Percentiles rank a stretch among this genome's conserved stretches.
phyloP scores from a whole-genome alignment of 2,888 invertebrate genomes.

The Hesperia comma region DNA sequence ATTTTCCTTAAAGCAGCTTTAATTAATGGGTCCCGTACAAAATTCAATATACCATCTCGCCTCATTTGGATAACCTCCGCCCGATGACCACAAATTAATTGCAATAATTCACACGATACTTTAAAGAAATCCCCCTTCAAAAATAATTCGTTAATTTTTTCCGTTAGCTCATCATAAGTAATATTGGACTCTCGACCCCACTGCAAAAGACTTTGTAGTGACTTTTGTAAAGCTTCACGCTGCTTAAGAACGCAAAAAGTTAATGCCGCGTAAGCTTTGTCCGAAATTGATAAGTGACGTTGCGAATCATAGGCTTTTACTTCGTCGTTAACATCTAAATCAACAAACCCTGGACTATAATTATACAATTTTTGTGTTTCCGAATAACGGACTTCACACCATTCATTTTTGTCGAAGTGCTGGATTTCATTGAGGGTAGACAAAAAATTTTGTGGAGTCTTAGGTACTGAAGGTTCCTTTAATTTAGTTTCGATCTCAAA shows the following conservation, averaged over 20 bases:
- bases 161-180: neutral
- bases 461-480: constrained; percentile 3
- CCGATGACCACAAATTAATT: constrained; percentile 21
- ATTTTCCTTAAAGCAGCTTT: constrained; percentile 13
- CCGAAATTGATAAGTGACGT: constrained; percentile 38
- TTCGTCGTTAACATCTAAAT: constrained; percentile 38
- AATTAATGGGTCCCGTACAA: constrained; percentile 2
- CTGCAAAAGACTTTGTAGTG: constrained; percentile 35
- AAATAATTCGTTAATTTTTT: constrained; percentile 10
- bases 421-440: neutral
- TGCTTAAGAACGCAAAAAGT: constrained; percentile 44
- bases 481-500: constrained; percentile 17
- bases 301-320: constrained; percentile 41
- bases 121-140: constrained; percentile 5
- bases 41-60: constrained; percentile 2
- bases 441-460: neutral
- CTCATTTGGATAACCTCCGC: constrained; percentile 19
- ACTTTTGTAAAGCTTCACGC: constrained; percentile 38
- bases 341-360: constrained; percentile 39
- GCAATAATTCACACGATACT: constrained; percentile 8
- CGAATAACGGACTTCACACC: constrained; percentile 38
- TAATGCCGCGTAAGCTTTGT: constrained; percentile 43
- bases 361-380: constrained; percentile 39
- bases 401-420: constrained; percentile 26
- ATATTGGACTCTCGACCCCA: constrained; percentile 12